Percentiles rank a stretch among this genome's conserved stretches.
phyloP scores from a whole-genome alignment of 2,113 vertebrate genomes.

The Paedocypris sp. region DNA sequence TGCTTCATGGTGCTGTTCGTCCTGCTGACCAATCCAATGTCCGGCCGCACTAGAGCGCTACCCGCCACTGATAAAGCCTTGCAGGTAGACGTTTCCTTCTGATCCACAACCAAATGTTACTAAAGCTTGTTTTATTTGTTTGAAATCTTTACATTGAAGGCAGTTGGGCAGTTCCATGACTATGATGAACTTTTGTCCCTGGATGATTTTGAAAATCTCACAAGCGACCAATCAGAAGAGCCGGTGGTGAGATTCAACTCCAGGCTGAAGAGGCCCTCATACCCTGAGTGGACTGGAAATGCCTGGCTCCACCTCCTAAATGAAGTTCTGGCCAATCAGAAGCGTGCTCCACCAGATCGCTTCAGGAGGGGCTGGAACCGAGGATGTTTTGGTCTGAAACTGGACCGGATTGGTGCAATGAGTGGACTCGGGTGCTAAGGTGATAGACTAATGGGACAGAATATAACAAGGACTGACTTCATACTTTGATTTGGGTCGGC shows the following conservation, averaged over 20 bases:
- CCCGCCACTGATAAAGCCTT: constrained; percentile 52
- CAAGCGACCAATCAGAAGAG: constrained; percentile 53
- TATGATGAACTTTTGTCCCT: constrained; percentile 65
- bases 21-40: constrained; percentile 53
- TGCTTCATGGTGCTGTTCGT: constrained; percentile 50
- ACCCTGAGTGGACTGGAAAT: constrained; percentile 58
- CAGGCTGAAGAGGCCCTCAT: constrained; percentile 47
- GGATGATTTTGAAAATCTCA: constrained; percentile 62
- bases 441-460: constrained; percentile 16
- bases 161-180: constrained; percentile 63
- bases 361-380: constrained; percentile 62
- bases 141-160: constrained; percentile 42
- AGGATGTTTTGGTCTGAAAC: constrained; percentile 77
- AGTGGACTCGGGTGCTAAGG: constrained; percentile 79
- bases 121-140: constrained; percentile 30
- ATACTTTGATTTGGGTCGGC: constrained; percentile 6
- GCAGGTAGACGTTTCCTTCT: constrained; percentile 51
- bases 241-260: constrained; percentile 44
- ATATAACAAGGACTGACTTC: background rate
- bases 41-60: constrained; percentile 53
- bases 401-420: constrained; percentile 77
- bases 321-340: constrained; percentile 60
- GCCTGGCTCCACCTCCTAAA: constrained; percentile 62
- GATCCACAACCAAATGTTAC: background rate
- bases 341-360: constrained; percentile 57